Evolutionary conservation across 2,888 invertebrate genomes (phyloP), one percentile per base, ranked within the genome.

Genomic region (Calameuta idolon): DNA sequence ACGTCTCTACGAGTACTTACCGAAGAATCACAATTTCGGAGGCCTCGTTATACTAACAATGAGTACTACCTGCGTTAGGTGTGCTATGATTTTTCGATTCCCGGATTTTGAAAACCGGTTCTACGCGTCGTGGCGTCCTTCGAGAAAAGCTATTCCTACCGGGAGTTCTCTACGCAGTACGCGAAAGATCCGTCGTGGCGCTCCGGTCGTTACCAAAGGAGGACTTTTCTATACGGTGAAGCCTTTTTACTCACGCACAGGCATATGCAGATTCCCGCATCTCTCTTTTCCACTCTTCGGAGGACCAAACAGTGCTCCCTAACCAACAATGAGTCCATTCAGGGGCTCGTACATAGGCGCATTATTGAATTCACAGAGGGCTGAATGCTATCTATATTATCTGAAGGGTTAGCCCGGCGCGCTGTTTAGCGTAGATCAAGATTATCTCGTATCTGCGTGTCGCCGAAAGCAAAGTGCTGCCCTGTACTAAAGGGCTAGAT

Each of bases 361-460:
- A 85, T 89, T 89, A 89, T 90, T 89, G 88, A 90, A 90, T 89
- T 86, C 86, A 85, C 82, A 81, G 83, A 80, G 83, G 83, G 85
- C 85, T 89, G 89, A 90, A 91, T 91, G 89, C 86, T 91, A 91
- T 91, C 91, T 91, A 87, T 88, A 89, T 91, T 90, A 90, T 90
- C 90, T 89, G 86, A 87, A 86, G 86, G 85, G 86, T 85, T 87
- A 84, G 84, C 83, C 84, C 83, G 84, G 83, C 84, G 69, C 80
- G 77, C 81, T 90, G 91, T 90, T 91, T 90, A 89, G 90, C 88
- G 87, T 89, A 91, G 90, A 91, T 91, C 87, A 87, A 91, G 91
- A 91, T 91, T 89, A 91, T 91, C 90, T 88, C 81, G 80, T 85
- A 87, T 86, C 85, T 87, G 85, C 84, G 86, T 87, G 87, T 86